A percentile compares a stretch with the other conserved stretches of the same genome.
These are phyloP conservation scores for Tetrapedia diversipes DNA, from an alignment of 2,888 invertebrate genomes.

Conservation along the genomic window DNA sequence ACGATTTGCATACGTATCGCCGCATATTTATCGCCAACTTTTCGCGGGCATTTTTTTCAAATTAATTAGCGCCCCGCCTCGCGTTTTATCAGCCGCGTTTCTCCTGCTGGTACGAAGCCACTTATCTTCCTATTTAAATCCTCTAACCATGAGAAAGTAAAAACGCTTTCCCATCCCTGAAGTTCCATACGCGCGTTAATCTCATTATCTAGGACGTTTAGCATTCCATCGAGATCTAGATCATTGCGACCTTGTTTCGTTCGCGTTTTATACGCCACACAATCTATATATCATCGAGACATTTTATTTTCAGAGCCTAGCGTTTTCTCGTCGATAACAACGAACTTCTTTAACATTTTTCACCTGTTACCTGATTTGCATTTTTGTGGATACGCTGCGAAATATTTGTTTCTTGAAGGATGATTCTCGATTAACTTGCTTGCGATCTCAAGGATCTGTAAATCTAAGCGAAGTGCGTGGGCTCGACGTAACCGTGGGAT, in stretches of 20 bases:
- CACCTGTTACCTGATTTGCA: too few species aligned
- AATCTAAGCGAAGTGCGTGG: too few species aligned
- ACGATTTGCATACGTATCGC: slow-evolving; percentile 41
- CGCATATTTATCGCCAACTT: slow-evolving; percentile 28
- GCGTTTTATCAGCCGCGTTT: neutral
- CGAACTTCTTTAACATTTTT: too few species aligned
- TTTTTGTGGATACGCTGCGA: too few species aligned
- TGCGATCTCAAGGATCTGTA: too few species aligned
- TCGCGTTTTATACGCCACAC: neutral
- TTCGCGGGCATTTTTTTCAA: slow-evolving; percentile 17
- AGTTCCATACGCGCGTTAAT: slow-evolving; percentile 10
- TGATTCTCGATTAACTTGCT: too few species aligned
- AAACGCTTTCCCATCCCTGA: neutral
- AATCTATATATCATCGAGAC: neutral
- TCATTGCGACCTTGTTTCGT: slow-evolving; percentile 3
- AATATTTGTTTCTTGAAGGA: too few species aligned
- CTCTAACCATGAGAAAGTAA: neutral
- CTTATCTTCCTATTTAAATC: neutral
- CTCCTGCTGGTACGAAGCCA: neutral
- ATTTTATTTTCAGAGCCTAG: neutral
- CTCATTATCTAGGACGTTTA: neutral
- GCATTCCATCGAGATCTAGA: neutral
- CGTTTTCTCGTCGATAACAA: neutral
- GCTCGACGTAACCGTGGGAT: neutral
- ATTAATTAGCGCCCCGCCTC: slow-evolving; percentile 12